Evolutionary conservation across 2,888 invertebrate genomes (phyloP).

Genomic region (Xylocampa areola): DNA sequence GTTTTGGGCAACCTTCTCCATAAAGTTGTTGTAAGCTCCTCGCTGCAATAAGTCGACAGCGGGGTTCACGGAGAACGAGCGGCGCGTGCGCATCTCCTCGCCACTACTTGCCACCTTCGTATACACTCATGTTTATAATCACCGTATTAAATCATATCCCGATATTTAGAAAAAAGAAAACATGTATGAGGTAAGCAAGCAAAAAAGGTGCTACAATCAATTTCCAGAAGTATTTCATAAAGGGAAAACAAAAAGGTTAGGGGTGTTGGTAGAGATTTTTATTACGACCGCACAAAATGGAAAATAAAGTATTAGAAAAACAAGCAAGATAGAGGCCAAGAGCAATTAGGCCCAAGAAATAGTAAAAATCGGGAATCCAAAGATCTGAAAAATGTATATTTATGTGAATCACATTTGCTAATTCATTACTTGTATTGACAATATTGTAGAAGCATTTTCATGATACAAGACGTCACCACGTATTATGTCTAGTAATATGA

Average conservation of each 20-base stretch:
- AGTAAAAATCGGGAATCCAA: too few relatives aligned
- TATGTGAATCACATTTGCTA: slow-evolving; percentile 3
- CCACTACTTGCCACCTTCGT: slow-evolving; percentile 73
- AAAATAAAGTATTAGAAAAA: too few relatives aligned
- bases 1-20: slow-evolving; percentile 72
- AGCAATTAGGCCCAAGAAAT: too few relatives aligned
- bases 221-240: background rate
- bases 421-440: slow-evolving; percentile 8
- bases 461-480: background rate
- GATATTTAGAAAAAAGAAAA: slow-evolving; percentile 24
- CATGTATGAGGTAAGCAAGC: slow-evolving; percentile 28
- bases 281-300: too few relatives aligned
- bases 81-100: slow-evolving; percentile 68
- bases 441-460: background rate
- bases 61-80: slow-evolving; percentile 79
- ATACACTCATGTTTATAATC: slow-evolving; percentile 56
- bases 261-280: too few relatives aligned
- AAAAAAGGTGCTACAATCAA: background rate
- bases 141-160: slow-evolving; percentile 28
- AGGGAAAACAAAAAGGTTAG: slow-evolving; percentile 1
- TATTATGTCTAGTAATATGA: background rate
- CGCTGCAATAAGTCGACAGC: slow-evolving; percentile 78
- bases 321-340: too few relatives aligned
- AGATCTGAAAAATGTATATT: too few relatives aligned
- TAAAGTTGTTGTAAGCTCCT: slow-evolving; percentile 72